Evolutionary conservation across 1,140 invertebrate species (phyloP).

Genomic region (Lasioglossum albipes): DNA sequence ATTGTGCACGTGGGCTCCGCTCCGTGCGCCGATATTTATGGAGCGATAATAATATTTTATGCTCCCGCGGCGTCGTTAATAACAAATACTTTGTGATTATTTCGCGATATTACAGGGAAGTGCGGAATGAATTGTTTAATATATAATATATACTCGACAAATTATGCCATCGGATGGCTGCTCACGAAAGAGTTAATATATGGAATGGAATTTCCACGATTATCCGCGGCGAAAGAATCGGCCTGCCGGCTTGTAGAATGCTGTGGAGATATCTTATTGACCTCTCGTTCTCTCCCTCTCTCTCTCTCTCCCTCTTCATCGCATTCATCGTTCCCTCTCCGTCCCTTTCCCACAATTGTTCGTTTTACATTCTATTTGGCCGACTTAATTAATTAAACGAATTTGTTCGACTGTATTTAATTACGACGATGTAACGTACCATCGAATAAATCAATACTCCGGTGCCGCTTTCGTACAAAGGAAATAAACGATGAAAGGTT

Average conservation of each 20-base stretch:
- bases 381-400: conserved; percentile 32
- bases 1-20: background rate
- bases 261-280: conserved; percentile 7
- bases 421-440: conserved; percentile 18
- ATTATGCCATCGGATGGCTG: background rate
- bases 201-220: background rate
- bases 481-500: conserved; percentile 38
- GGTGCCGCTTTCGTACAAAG: conserved; percentile 31
- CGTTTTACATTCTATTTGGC: background rate
- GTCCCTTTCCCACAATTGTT: background rate
- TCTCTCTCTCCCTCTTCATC: background rate
- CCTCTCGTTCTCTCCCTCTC: background rate
- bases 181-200: conserved; percentile 2
- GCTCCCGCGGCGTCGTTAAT: conserved; percentile 22
- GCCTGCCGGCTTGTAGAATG: background rate
- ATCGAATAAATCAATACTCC: conserved; percentile 39
- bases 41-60: conserved; percentile 30
- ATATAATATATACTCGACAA: conserved; percentile 22
- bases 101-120: conserved; percentile 19
- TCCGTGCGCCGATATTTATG: conserved; percentile 19
- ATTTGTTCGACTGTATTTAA: conserved; percentile 29
- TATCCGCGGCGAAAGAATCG: background rate
- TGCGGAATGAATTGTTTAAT: background rate
- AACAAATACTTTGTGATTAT: conserved; percentile 41
- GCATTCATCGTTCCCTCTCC: background rate